These are phyloP conservation scores for Yponomeuta malinellus DNA, from an alignment of 2,888 invertebrate genomes.

Conservation along the genomic window DNA sequence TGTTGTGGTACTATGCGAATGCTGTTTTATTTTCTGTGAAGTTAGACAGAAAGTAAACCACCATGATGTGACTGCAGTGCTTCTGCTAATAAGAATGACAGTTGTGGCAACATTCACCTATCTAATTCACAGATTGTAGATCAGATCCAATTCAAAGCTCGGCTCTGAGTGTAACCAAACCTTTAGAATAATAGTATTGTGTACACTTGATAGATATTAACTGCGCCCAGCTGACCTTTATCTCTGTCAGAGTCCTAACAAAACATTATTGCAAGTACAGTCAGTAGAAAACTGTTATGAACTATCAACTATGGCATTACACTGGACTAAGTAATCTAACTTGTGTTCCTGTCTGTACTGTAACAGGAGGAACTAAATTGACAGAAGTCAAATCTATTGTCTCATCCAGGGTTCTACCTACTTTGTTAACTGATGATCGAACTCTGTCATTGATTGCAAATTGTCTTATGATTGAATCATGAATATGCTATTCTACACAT, in stretches of 20 bases:
- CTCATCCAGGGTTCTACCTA: neutral
- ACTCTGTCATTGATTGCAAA: conserved; percentile 29
- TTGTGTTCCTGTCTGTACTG: neutral
- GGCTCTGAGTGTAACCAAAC: no score
- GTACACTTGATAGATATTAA: neutral
- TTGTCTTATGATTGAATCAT: conserved; percentile 19
- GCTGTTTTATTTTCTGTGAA: no score
- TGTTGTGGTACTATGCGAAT: no score
- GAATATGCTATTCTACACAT: conserved; percentile 11
- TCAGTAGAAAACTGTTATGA: neutral
- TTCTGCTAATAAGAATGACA: no score
- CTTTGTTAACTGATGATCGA: conserved; percentile 18
- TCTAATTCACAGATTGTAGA: no score
- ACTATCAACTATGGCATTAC: neutral
- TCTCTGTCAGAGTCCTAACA: neutral
- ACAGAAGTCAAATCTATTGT: conserved; percentile 10
- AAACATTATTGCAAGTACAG: neutral
- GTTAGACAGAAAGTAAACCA: no score
- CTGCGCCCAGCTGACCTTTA: conserved; percentile 1
- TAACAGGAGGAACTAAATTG: neutral
- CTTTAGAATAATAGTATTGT: neutral
- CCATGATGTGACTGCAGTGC: no score
- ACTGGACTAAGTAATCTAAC: neutral
- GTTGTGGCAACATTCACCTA: no score
- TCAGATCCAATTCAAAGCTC: no score